phyloP scores from a whole-genome alignment of 2,888 invertebrate genomes.

The Cosmopolites sordidus region DNA sequence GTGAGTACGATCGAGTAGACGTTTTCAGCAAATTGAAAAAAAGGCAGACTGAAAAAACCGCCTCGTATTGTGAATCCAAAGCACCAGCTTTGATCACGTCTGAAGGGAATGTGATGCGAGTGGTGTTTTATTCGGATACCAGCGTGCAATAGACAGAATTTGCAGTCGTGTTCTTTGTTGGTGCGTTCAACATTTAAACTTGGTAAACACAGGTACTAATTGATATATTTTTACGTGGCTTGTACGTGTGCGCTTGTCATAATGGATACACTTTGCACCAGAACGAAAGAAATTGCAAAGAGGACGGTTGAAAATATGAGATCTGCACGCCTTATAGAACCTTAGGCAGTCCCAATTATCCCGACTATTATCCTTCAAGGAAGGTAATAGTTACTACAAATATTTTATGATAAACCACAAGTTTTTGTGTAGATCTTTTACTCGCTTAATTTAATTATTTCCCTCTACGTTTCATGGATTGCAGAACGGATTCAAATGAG shows the following conservation, averaged over 20 bases:
- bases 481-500: no score
- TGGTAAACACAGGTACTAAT: background rate
- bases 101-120: slow-evolving; percentile 82
- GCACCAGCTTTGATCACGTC: slow-evolving; percentile 88
- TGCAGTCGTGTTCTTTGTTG: slow-evolving; percentile 87
- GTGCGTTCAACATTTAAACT: no score
- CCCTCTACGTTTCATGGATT: no score
- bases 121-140: slow-evolving; percentile 92
- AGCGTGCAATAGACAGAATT: slow-evolving; percentile 96
- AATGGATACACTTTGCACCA: slow-evolving; percentile 94
- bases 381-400: no score
- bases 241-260: slow-evolving; percentile 90
- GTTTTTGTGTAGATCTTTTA: no score
- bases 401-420: no score
- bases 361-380: slow-evolving; percentile 92
- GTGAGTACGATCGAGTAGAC: slow-evolving; percentile 94
- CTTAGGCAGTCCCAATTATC: slow-evolving; percentile 88
- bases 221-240: slow-evolving; percentile 63
- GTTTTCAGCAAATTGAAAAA: slow-evolving; percentile 76
- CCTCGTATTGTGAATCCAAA: slow-evolving; percentile 82
- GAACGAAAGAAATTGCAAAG: slow-evolving; percentile 94
- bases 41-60: slow-evolving; percentile 75
- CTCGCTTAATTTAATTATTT: no score
- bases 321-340: slow-evolving; percentile 77
- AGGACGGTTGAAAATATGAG: slow-evolving; percentile 96